These are phyloP conservation scores for Dipodomys stephensi DNA, from an alignment of 2,113 vertebrate species.

Conservation along the genomic window DNA sequence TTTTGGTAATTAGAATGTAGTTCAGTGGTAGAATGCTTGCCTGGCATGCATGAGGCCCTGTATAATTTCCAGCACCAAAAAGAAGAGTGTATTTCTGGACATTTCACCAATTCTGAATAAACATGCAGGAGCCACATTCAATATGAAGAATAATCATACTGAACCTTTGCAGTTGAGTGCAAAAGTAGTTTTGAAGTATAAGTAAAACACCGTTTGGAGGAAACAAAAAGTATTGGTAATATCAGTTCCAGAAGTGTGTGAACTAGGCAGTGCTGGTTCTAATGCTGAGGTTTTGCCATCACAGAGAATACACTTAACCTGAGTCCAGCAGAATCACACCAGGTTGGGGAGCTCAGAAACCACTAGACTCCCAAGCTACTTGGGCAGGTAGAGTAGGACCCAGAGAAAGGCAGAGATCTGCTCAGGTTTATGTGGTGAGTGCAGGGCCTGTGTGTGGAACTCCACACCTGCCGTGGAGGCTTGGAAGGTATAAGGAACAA, in stretches of 20 bases:
- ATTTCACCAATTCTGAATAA: no score
- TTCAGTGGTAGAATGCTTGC: no score
- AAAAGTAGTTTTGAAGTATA: no score
- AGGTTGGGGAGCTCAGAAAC: background rate
- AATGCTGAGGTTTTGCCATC: background rate
- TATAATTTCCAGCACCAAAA: no score
- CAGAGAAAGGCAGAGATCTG: background rate
- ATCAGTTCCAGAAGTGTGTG: background rate
- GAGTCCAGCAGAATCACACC: background rate
- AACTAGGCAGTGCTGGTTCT: background rate
- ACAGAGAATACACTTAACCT: background rate
- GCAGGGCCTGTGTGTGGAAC: no score
- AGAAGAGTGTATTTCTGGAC: no score
- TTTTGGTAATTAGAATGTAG: no score
- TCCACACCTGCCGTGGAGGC: background rate
- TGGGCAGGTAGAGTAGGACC: background rate
- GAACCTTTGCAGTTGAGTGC: no score
- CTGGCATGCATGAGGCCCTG: no score
- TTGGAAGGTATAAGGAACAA: background rate
- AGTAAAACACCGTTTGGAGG: no score
- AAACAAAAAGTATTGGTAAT: background rate
- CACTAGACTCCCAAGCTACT: background rate
- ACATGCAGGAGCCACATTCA: no score
- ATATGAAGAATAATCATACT: no score
- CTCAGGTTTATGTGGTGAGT: background rate